Evolutionary conservation across 2,888 invertebrate genomes (phyloP).

Genomic region (Brachyopa scutellaris): DNA sequence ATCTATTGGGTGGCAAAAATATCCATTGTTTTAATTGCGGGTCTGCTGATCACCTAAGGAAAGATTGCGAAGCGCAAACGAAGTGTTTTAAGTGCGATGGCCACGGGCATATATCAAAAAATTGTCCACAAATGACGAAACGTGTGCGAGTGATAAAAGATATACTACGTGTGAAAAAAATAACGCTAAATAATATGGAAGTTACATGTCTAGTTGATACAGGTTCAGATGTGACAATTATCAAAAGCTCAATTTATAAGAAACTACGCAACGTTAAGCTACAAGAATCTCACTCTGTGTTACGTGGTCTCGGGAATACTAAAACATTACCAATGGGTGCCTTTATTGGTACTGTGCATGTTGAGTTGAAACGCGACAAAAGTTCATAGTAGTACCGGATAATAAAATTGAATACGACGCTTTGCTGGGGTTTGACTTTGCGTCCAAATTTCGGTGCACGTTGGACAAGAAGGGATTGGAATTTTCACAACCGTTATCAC

Average conservation of each 20-base stretch:
- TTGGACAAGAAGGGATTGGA: too few species aligned
- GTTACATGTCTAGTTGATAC: slow-evolving; percentile 10
- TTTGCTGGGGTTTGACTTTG: neutral
- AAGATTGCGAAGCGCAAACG: slow-evolving; percentile 30
- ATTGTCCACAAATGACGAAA: slow-evolving; percentile 10
- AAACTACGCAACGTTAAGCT: neutral
- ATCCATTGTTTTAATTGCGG: slow-evolving; percentile 51
- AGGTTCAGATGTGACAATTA: slow-evolving; percentile 11
- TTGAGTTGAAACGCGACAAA: too few species aligned
- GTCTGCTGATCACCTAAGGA: slow-evolving; percentile 47
- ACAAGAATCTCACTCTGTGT: neutral
- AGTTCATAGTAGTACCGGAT: too few species aligned
- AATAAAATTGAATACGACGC: too few species aligned
- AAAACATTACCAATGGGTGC: too few species aligned
- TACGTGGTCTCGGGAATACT: too few species aligned
- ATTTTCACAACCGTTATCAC: too few species aligned
- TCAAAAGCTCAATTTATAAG: slow-evolving; percentile 1
- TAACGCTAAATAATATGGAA: slow-evolving; percentile 2
- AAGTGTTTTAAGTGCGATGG: slow-evolving; percentile 57
- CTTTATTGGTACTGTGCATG: too few species aligned
- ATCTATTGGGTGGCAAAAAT: neutral
- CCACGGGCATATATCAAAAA: slow-evolving; percentile 39
- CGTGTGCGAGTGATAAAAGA: neutral
- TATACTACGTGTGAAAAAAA: too few species aligned
- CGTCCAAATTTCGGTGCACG: too few species aligned